A percentile compares a stretch with the other conserved stretches of the same genome.
These are phyloP conservation scores for Apis laboriosa DNA, from an alignment of 1,140 invertebrate species.

Conservation along the genomic window DNA sequence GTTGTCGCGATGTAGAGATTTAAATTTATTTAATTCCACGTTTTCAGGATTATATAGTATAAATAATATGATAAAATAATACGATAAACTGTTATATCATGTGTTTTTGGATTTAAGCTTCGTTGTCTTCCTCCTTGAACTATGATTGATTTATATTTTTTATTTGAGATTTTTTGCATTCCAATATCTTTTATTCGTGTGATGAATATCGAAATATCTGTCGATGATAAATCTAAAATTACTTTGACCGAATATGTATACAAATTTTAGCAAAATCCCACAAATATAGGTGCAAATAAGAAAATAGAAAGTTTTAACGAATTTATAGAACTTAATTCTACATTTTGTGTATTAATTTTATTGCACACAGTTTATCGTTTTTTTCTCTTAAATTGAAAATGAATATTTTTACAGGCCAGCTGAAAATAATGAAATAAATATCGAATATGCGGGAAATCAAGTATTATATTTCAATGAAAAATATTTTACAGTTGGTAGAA, in stretches of 20 bases:
- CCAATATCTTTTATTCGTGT: background rate
- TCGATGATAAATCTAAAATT: background rate
- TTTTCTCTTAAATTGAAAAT: background rate
- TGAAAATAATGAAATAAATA: background rate
- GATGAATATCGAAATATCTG: background rate
- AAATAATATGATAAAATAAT: no score
- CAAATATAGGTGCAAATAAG: no score
- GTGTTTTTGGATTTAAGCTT: background rate
- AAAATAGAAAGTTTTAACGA: no score
- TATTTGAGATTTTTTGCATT: background rate
- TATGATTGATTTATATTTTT: background rate
- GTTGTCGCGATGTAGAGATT: no score
- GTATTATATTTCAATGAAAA: background rate
- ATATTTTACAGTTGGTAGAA: background rate
- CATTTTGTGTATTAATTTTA: background rate
- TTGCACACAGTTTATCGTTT: background rate
- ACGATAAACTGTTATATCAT: no score
- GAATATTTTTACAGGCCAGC: background rate
- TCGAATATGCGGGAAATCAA: background rate
- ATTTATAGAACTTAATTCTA: background rate
- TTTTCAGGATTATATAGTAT: no score
- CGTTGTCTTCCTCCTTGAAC: background rate
- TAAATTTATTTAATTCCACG: no score
- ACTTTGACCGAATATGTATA: background rate
- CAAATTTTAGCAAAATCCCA: background rate